These are phyloP conservation scores for Petaurus breviceps DNA, from an alignment of 2,113 vertebrate species.

Conservation along the genomic window DNA sequence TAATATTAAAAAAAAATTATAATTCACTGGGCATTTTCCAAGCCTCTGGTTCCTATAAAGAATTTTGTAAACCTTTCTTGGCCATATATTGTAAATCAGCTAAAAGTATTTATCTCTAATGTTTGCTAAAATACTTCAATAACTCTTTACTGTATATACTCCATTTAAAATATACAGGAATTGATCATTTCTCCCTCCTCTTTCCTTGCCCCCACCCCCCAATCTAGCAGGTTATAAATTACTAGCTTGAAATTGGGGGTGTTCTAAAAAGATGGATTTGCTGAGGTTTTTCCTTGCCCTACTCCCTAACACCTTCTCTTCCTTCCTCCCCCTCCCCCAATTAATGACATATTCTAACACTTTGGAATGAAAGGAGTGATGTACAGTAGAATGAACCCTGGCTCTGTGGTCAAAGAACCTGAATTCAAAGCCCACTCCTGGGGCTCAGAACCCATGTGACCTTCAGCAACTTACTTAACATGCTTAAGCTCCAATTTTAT, in stretches of 20 bases:
- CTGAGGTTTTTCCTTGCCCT: background rate
- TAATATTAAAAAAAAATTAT: constrained; percentile 9
- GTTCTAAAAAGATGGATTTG: background rate
- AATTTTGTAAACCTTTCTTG: constrained; percentile 20
- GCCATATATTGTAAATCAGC: background rate
- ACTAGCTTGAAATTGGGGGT: background rate
- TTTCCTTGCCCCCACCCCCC: background rate
- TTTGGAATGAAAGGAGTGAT: background rate
- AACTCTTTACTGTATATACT: background rate
- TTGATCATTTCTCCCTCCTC: background rate
- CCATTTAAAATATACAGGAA: constrained; percentile 46
- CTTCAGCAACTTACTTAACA: background rate
- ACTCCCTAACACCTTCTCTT: background rate
- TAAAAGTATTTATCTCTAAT: constrained; percentile 29
- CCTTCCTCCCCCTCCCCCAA: background rate
- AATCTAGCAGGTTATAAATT: background rate
- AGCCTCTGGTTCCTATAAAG: background rate
- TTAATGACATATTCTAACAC: background rate
- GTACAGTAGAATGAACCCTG: background rate
- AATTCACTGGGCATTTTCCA: constrained; percentile 13
- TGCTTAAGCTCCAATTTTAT: background rate
- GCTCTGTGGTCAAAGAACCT: background rate
- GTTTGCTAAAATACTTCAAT: constrained; percentile 44
- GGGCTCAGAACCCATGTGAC: background rate
- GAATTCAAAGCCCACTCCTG: background rate